Conservation (phyloP, 1,140 invertebrate species). For the Aphidius ervi region DNA sequence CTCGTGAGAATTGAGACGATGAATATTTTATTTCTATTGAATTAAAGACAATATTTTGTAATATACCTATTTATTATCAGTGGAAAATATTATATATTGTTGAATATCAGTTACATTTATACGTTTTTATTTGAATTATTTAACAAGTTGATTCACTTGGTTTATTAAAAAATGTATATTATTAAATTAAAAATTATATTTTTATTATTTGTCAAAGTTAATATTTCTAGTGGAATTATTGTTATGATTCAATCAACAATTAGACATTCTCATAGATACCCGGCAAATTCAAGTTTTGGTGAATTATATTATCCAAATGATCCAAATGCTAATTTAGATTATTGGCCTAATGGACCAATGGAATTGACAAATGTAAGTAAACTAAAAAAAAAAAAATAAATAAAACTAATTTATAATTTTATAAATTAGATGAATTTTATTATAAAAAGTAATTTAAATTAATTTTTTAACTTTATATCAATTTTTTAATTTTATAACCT, state of each 20-base stretch:
- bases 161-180: background rate
- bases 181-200: too few species aligned
- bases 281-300: constrained; percentile 31
- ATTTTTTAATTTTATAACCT: too few species aligned
- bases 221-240: constrained; percentile 13
- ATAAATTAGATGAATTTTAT: background rate
- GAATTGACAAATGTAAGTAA: constrained; percentile 27
- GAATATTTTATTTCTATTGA: too few species aligned
- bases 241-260: constrained; percentile 28
- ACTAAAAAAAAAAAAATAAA: background rate
- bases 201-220: background rate
- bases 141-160: too few species aligned
- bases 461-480: too few species aligned
- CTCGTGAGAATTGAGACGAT: too few species aligned
- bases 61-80: too few species aligned
- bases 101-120: too few species aligned
- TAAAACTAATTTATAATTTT: background rate
- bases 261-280: constrained; percentile 39
- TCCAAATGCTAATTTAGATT: constrained; percentile 33
- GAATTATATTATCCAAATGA: constrained; percentile 32
- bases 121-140: too few species aligned
- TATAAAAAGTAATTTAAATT: constrained; percentile 5
- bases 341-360: constrained; percentile 33
- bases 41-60: too few species aligned
- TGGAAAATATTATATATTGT: too few species aligned